Conservation (phyloP, 2,113 vertebrate species). For the Pangasianodon hypophthalmus region DNA sequence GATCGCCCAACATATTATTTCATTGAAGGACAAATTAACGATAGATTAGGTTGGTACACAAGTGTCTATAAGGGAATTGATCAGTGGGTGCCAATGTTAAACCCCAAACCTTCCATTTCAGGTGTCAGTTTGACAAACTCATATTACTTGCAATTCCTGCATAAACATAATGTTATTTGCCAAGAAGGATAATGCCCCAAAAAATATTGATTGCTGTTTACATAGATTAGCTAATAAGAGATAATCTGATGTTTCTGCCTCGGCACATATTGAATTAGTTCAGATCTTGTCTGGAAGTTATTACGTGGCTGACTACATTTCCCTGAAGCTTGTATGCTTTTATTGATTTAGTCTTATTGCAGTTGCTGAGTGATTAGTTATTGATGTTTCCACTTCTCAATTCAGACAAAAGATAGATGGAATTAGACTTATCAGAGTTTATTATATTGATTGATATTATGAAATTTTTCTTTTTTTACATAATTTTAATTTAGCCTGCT, state of each 20-base stretch:
- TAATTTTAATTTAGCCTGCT: not conserved
- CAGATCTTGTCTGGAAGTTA: conserved; percentile 55
- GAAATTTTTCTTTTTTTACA: not conserved
- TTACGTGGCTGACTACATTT: conserved; percentile 54
- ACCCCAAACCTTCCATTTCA: not conserved
- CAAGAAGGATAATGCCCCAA: conserved; percentile 31
- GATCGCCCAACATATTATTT: not conserved
- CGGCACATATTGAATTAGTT: conserved; percentile 58
- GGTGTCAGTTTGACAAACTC: conserved; percentile 1
- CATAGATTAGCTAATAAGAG: conserved; percentile 46
- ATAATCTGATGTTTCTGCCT: conserved; percentile 46
- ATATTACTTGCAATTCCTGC: conserved; percentile 6
- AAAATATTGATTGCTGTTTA: conserved; percentile 31
- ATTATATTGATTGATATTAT: not conserved
- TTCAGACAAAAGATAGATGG: conserved; percentile 30
- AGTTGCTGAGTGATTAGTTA: conserved; percentile 38
- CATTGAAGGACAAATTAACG: not conserved
- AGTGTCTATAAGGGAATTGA: not conserved
- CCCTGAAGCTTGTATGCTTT: conserved; percentile 43
- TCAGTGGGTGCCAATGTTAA: not conserved
- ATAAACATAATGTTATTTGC: conserved; percentile 29
- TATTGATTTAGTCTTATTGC: conserved; percentile 57
- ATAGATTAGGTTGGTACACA: not conserved
- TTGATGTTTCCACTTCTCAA: conserved; percentile 45
- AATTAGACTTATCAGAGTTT: conserved; percentile 21